phyloP scores from a whole-genome alignment of 2,888 invertebrate genomes.

The Nomada fabriciana region DNA sequence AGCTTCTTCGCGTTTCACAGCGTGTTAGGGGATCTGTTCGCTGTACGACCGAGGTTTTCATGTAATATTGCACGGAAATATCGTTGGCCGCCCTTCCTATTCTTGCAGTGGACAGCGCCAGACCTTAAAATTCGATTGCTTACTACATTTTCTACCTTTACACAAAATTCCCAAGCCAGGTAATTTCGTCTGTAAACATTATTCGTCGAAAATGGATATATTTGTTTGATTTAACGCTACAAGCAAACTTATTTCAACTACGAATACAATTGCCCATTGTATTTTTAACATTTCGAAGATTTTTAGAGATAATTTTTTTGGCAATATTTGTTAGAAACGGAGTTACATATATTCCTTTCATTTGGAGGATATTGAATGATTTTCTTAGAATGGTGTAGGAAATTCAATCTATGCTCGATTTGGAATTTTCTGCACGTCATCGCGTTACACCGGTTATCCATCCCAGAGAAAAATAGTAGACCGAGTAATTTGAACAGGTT shows the following conservation, averaged over 20 bases:
- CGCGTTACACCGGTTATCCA: slow-evolving; percentile 38
- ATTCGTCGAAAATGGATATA: no score
- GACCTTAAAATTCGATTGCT: not conserved
- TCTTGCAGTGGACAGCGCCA: not conserved
- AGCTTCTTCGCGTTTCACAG: slow-evolving; percentile 15
- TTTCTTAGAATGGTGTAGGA: no score
- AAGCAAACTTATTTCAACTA: no score
- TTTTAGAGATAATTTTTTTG: not conserved
- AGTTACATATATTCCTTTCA: not conserved
- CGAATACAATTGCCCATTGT: no score
- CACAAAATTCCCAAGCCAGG: no score
- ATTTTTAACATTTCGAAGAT: not conserved
- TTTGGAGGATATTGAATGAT: not conserved
- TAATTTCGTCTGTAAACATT: no score
- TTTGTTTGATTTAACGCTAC: no score
- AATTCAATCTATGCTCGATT: slow-evolving; percentile 18
- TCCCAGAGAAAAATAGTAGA: slow-evolving; percentile 51
- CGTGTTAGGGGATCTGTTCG: not conserved
- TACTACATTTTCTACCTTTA: not conserved
- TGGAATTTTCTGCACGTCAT: slow-evolving; percentile 63
- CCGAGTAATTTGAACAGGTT: slow-evolving; percentile 61
- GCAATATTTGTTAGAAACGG: no score
- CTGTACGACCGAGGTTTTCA: slow-evolving; percentile 3
- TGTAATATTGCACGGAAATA: slow-evolving; percentile 5
- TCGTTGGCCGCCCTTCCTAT: not conserved